These are phyloP conservation scores for Poecilia gillii DNA, from an alignment of 2,797 vertebrate genomes.

Conservation along the genomic window DNA sequence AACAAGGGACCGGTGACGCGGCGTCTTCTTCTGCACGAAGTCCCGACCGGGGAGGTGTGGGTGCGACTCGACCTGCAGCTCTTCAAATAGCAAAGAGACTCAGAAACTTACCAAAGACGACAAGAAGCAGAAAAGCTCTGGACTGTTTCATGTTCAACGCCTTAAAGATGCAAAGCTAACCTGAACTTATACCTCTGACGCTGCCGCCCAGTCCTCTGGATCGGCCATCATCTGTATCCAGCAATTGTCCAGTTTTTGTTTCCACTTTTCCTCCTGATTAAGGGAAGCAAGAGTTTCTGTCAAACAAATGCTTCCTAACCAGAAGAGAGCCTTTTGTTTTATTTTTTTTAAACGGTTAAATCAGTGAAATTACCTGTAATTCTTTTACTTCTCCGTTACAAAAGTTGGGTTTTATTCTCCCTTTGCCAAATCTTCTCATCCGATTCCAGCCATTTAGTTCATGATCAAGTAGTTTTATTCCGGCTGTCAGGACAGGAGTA, in stretches of 20 bases:
- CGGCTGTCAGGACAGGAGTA: not conserved
- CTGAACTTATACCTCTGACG: slow-evolving; percentile 47
- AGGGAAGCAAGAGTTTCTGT: slow-evolving; percentile 12
- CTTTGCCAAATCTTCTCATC: slow-evolving; percentile 46
- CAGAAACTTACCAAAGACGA: slow-evolving; percentile 31
- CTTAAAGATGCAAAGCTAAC: slow-evolving; percentile 47
- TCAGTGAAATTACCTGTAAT: slow-evolving; percentile 27
- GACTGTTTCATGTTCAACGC: slow-evolving; percentile 12
- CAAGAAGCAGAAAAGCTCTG: slow-evolving; percentile 1
- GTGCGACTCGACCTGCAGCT: slow-evolving; percentile 96
- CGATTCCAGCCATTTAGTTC: slow-evolving; percentile 6
- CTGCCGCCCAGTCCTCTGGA: slow-evolving; percentile 26
- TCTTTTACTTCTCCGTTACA: slow-evolving; percentile 2
- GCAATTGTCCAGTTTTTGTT: slow-evolving; percentile 12
- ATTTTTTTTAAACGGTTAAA: slow-evolving; percentile 6
- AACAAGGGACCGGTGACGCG: slow-evolving; percentile 90
- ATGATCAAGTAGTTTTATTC: slow-evolving; percentile 1
- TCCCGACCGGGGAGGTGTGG: slow-evolving; percentile 95
- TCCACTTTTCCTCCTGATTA: not conserved
- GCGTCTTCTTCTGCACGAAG: slow-evolving; percentile 93
- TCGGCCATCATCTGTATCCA: slow-evolving; percentile 17
- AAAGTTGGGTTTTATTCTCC: slow-evolving; percentile 13
- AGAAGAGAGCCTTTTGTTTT: not conserved
- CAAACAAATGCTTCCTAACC: not conserved
- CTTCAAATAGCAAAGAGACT: slow-evolving; percentile 66